phyloP scores from a whole-genome alignment of 1,140 invertebrate genomes.

The Neuroterus valhalla region DNA sequence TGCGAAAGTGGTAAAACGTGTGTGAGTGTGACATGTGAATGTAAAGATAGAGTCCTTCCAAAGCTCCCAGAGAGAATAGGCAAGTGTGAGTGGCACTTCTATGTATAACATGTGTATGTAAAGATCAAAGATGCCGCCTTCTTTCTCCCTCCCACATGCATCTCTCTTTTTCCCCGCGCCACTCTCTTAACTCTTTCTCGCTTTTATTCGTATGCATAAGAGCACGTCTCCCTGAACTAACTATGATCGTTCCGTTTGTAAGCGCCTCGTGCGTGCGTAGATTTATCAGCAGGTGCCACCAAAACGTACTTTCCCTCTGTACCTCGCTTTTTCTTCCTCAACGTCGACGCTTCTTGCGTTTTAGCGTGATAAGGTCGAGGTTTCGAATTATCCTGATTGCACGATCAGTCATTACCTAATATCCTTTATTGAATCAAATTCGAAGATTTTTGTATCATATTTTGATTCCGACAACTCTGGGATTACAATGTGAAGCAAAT shows the following conservation, averaged over 20 bases:
- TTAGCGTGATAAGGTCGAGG: conserved; percentile 18
- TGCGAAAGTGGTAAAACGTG: conserved; percentile 6
- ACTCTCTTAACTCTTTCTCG: conserved; percentile 6
- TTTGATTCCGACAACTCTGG: too few relatives aligned
- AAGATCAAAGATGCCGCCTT: conserved; percentile 25
- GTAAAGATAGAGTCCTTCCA: background rate
- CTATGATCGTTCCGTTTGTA: conserved; percentile 28
- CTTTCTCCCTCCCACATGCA: conserved; percentile 10
- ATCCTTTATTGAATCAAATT: too few relatives aligned
- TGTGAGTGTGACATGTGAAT: background rate
- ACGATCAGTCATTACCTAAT: too few relatives aligned
- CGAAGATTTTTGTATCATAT: too few relatives aligned
- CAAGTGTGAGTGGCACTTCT: conserved; percentile 28
- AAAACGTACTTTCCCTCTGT: conserved; percentile 14
- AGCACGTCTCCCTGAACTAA: conserved; percentile 25
- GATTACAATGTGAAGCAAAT: too few relatives aligned
- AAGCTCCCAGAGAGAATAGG: background rate
- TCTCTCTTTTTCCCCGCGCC: background rate
- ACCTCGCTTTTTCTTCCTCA: background rate
- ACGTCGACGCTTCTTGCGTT: background rate
- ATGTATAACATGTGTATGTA: background rate
- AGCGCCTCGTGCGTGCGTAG: conserved; percentile 30
- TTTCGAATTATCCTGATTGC: background rate
- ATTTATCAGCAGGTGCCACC: conserved; percentile 27
- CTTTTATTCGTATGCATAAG: conserved; percentile 24